phyloP scores from a whole-genome alignment of 2,113 vertebrate species.

The Natator depressus region DNA sequence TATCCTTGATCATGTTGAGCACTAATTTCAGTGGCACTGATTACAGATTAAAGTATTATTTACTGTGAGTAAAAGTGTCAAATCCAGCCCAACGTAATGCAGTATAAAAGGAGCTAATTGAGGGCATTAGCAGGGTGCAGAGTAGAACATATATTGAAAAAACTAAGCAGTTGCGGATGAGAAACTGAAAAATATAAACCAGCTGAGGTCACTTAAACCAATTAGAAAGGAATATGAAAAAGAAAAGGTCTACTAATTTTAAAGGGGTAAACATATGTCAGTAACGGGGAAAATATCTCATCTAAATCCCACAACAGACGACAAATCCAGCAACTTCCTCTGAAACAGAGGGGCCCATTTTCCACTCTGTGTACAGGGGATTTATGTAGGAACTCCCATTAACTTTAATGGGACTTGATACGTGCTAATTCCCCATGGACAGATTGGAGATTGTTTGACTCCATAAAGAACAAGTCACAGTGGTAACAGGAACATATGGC shows the following conservation, averaged over 20 bases:
- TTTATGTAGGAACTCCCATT: background rate
- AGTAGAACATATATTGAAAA: background rate
- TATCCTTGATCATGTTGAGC: fast-evolving
- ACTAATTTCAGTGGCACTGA: background rate
- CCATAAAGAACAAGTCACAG: background rate
- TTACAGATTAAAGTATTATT: background rate
- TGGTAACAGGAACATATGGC: background rate
- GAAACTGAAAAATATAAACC: slow-evolving; percentile 8
- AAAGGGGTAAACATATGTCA: background rate
- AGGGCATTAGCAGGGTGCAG: background rate
- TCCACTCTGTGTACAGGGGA: background rate
- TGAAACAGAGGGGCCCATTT: background rate
- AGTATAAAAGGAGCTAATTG: background rate
- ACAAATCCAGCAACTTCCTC: background rate
- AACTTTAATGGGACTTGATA: background rate
- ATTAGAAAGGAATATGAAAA: slow-evolving; percentile 18
- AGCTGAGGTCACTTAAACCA: background rate
- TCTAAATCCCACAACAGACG: background rate
- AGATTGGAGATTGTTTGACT: background rate
- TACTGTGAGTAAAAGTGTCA: background rate
- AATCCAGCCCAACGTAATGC: background rate
- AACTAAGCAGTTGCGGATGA: background rate
- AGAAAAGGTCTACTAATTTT: background rate
- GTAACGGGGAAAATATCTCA: background rate
- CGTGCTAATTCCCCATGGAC: background rate